Evolutionary conservation across 2,888 invertebrate species (phyloP), one percentile per base, ranked within the genome.

Genomic region (Caenorhabditis wallacei): DNA sequence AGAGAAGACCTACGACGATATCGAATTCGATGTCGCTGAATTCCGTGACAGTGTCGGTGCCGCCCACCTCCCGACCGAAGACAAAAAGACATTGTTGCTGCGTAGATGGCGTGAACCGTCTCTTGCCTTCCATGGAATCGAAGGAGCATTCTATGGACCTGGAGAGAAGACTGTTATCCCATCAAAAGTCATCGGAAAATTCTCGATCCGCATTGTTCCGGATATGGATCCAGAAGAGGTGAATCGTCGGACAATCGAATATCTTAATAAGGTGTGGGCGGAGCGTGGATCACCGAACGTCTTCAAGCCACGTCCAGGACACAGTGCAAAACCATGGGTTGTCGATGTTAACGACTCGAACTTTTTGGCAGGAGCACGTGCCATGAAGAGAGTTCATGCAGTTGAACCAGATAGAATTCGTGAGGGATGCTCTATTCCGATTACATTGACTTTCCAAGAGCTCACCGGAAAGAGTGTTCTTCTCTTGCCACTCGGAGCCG

Each of bases 341-440:
- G 95, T 96, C 92, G 95, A 98, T 93, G 96, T 96, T 30, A 94
- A 95, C 91, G 96, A 98, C 93, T 95, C 96, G 0, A 96, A 99
- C 93, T 99, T 96, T 93, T 93, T 95, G 87, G 98, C 98, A 20
- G 98, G 96, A 8, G 90, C 92, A 64, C 92, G 92, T 48, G 94
- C 94, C n/a, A 85, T 82, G 82, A 87, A 87, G 66, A 46, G 46
- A 85, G 97, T 97, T n/a, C 97, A 96, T 92, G 95, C 95, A 89
- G 95, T 95, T 1, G 96, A 96, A 56, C 98, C 98, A 0, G 97
- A 98, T 93, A 94, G 97, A 93, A 97, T 96, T 0, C 95, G 98
- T 70, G 98, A 99, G 93, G 98, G 98, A 70, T 98, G 98, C 35
- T 97, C 97, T 51, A 98, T 99, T 93, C 98, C 98, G 0, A 96